A percentile compares a stretch with the other conserved stretches of the same genome.
These are phyloP conservation scores for Mormyrus hasselquistii DNA, from an alignment of 2,797 vertebrate genomes.

Conservation along the genomic window DNA sequence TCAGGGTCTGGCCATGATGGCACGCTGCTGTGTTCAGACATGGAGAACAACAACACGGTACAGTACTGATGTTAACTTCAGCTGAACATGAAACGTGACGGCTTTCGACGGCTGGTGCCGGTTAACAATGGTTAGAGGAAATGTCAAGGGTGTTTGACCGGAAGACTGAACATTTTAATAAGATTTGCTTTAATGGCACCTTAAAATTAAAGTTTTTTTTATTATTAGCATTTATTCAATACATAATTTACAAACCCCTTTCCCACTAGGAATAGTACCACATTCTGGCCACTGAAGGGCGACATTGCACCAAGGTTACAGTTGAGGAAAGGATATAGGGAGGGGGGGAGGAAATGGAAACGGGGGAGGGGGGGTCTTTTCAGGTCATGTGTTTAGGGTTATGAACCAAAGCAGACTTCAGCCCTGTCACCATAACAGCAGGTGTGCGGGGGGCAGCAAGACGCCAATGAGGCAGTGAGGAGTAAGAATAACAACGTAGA, in stretches of 20 bases:
- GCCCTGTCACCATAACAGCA: not conserved
- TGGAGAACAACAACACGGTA: not conserved
- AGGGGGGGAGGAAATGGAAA: not conserved
- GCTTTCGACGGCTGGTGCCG: not conserved
- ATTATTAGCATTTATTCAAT: not conserved
- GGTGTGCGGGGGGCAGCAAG: not conserved
- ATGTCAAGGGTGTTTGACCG: not conserved
- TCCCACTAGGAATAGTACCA: not conserved
- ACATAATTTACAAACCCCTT: not conserved
- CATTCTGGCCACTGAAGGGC: not conserved
- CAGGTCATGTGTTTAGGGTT: not conserved
- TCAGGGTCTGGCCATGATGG: slow-evolving; percentile 14
- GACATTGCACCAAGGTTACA: not conserved
- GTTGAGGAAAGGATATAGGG: not conserved
- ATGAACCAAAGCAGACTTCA: not conserved
- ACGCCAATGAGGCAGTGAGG: not conserved
- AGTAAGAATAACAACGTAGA: not conserved
- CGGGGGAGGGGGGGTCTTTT: not conserved
- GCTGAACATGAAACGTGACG: not conserved
- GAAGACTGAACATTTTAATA: not conserved
- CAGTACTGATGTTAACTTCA: not conserved
- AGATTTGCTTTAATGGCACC: not conserved
- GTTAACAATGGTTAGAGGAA: not conserved
- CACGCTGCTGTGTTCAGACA: slow-evolving; percentile 18
- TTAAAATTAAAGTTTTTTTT: not conserved